Conservation (phyloP, 2,888 invertebrate species). For the Stenotaenia linearis region DNA sequence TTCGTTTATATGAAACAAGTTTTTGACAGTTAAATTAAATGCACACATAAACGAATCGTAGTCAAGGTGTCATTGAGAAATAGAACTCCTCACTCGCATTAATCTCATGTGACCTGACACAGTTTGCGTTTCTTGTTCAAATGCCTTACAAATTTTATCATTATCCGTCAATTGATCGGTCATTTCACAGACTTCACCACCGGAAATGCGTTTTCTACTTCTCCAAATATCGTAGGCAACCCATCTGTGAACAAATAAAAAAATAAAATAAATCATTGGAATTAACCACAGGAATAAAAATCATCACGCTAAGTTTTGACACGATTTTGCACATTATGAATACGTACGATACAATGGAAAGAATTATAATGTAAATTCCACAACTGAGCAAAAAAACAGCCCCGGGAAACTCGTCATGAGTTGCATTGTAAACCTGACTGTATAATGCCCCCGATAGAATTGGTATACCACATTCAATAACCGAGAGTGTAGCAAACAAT, state of each 20-base stretch:
- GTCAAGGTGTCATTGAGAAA: not conserved
- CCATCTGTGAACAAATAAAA: not conserved
- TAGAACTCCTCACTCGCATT: not conserved
- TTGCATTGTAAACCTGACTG: constrained; percentile 29
- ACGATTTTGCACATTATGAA: too few relatives aligned
- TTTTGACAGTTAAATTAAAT: too few relatives aligned
- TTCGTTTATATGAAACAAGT: too few relatives aligned
- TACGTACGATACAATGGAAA: constrained; percentile 15
- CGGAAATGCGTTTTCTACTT: not conserved
- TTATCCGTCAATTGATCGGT: not conserved
- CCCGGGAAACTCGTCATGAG: not conserved
- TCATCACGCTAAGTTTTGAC: too few relatives aligned
- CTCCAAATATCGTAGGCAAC: not conserved
- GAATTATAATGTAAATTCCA: not conserved
- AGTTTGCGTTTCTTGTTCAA: not conserved
- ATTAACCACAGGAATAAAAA: too few relatives aligned
- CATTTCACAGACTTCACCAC: not conserved
- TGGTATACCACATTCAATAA: constrained; percentile 26
- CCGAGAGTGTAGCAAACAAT: constrained; percentile 13
- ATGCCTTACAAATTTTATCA: not conserved
- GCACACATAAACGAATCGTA: too few relatives aligned
- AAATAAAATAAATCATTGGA: not conserved
- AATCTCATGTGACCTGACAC: not conserved
- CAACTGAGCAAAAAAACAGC: constrained; percentile 26
- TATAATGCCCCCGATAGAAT: constrained; percentile 21